Evolutionary conservation across 2,113 vertebrate species (phyloP), one percentile per base, ranked within the genome.

Genomic region (Apaloderma vittatum): DNA sequence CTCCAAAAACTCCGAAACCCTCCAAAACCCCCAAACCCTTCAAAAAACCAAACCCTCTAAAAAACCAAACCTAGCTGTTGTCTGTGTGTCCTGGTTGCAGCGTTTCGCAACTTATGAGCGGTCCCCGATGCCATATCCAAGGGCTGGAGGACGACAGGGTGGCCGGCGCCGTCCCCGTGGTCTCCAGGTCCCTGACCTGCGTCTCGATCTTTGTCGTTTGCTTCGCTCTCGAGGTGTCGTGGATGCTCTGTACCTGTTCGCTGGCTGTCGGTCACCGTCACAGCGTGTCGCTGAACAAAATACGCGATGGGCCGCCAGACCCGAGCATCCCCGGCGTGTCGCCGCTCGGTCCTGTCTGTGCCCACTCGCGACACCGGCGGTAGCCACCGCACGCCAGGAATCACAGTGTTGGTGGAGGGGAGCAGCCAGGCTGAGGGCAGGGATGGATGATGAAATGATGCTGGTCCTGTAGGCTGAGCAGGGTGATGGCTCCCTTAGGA

Each of bases 371-470:
- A 40, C 40, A 40, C 40, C 11, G 40, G 40, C 16, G 45, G 17
- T 27, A 57, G 61, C 62, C 58, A 0, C 3, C 4, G 65, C 5
- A 3, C 0, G 7, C n/a, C 6, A 48, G 34, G 15, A 12, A 49
- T 20, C 0, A 0, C 0, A 12, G 16, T 6, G 55, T 36, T 32
- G n/a, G 58, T 6, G 49, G 82, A 54, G 67, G 27, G 32, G 61
- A 79, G 32, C 51, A 43, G 66, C 43, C 48, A 51, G 73, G 59
- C 17, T 49, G 91, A 51, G 77, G n/a, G 11, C n/a, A 74, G 70
- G 51, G 79, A 18, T 0, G 1, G 70, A 12, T 0, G 2, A 0
- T 29, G 79, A 34, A 22, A 21, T 2, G 8, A 30, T 40, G 80
- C 48, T 22, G 66, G 9, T 52, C 26, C 75, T 30, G 32, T 4